Evolutionary conservation across 2,113 vertebrate species (phyloP).

Genomic region (Lagopus muta): DNA sequence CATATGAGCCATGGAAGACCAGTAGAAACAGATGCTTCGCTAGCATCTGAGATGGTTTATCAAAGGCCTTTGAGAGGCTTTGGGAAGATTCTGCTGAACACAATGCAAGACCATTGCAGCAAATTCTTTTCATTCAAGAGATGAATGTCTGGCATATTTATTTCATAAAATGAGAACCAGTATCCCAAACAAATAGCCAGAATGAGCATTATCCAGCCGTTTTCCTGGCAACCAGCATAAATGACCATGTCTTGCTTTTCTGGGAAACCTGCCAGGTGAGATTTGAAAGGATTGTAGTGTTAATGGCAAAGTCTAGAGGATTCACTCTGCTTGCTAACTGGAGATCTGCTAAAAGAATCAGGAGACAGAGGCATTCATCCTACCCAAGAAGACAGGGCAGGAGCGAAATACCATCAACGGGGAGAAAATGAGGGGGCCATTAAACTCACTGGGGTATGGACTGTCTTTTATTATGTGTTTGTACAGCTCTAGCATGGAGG

Average conservation of each 20-base stretch:
- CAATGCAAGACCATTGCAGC: slow-evolving; percentile 35
- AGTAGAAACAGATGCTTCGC: neutral
- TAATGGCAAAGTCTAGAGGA: slow-evolving; percentile 51
- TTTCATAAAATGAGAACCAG: slow-evolving; percentile 74
- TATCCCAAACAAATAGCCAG: slow-evolving; percentile 74
- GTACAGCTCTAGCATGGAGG: neutral
- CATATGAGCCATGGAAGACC: neutral
- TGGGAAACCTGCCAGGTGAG: slow-evolving; percentile 78
- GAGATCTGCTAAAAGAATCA: slow-evolving; percentile 59
- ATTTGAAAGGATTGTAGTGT: slow-evolving; percentile 60
- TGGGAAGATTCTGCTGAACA: slow-evolving; percentile 48
- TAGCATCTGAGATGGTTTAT: neutral
- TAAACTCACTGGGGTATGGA: slow-evolving; percentile 20
- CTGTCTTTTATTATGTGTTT: slow-evolving; percentile 33
- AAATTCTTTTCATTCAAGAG: slow-evolving; percentile 67
- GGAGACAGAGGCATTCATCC: slow-evolving; percentile 32
- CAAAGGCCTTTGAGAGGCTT: slow-evolving; percentile 44
- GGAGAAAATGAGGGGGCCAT: neutral
- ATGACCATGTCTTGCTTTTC: slow-evolving; percentile 72
- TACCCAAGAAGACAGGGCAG: neutral
- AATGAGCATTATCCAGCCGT: slow-evolving; percentile 73
- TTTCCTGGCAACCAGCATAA: slow-evolving; percentile 76
- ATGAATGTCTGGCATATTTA: slow-evolving; percentile 72
- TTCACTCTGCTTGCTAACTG: slow-evolving; percentile 21
- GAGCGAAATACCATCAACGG: neutral